These are phyloP conservation scores for Allolobophora icterica DNA, from an alignment of 2,888 invertebrate species.

Conservation along the genomic window DNA sequence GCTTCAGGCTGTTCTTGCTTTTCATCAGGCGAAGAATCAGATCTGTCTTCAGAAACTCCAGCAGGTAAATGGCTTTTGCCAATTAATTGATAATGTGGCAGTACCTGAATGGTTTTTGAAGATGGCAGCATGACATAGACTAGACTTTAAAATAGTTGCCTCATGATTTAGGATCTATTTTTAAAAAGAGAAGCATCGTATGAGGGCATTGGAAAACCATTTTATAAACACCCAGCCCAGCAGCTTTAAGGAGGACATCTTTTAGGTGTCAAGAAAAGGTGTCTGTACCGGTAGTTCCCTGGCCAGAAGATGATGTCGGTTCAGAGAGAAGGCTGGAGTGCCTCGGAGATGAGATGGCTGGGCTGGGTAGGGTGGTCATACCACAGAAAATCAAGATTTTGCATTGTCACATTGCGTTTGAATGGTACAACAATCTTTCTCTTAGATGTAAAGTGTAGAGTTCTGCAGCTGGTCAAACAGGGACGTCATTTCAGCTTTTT, in stretches of 20 bases:
- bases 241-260: background rate
- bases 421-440: background rate
- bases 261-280: background rate
- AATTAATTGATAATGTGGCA: background rate
- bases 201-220: background rate
- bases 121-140: background rate
- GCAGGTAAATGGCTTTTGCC: conserved; percentile 48
- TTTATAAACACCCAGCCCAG: background rate
- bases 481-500: too few relatives aligned
- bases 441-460: background rate
- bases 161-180: background rate
- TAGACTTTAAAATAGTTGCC: background rate
- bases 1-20: conserved; percentile 80
- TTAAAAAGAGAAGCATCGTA: too few relatives aligned
- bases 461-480: too few relatives aligned
- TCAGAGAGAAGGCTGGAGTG: too few relatives aligned
- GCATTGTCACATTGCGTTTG: background rate
- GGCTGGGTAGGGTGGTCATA: background rate
- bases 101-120: background rate
- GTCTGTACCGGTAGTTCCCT: background rate
- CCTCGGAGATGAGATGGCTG: too few relatives aligned
- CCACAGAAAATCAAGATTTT: background rate
- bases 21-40: conserved; percentile 76
- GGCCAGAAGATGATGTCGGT: background rate
- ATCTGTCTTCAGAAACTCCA: conserved; percentile 73